Base-by-base conservation (phyloP, 2,113 vertebrate species). In the Callorhinus ursinus region DNA sequence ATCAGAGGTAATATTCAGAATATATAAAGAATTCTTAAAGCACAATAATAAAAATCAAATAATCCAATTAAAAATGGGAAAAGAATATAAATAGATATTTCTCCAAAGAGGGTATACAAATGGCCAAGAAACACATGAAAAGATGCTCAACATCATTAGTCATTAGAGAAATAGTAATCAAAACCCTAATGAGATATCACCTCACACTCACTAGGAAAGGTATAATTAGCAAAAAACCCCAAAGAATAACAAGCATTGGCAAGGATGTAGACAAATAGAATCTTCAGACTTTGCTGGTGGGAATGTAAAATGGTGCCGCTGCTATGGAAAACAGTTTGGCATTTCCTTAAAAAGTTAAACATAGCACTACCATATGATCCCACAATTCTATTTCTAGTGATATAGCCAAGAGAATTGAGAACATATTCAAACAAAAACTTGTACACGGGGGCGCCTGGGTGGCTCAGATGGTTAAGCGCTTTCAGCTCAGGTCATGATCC, bases 301-400 rank as follows among this genome's bases (percentile, higher is more conserved):
- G 33, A 88, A 88, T 24, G 53, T 79, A 69, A 88, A 72, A 39
- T 63, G 76, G 76, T 61, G 5, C 26, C 72, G 24, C 53, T 72
- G 42, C 76, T 42, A 22, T 51, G 1, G 18, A 82, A 82, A 72
- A 81, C 21, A 49, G 19, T 87, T 57, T 94, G 76, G 5, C 46
- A 88, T 72, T 72, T 94, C 36, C 22, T 88, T 80, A n/a, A 88
- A 88, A 88, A 80, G 15, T 69, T 88, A 88, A 94, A 88, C 53
- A 81, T 72, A 63, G 76, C 22, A 36, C 18, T 71, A 51, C 63
- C 51, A 59, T 59, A 31, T 81, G 33, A 88, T 88, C 63, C 51
- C 39, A 46, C 39, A 88, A 10, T 88, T 71, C 69, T 28, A 93
- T 49, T 77, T 21, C 57, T 51, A 86, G 69, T 4, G 26, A 65